These are phyloP conservation scores for Nestor notabilis DNA, from an alignment of 2,113 vertebrate species.

Conservation along the genomic window DNA sequence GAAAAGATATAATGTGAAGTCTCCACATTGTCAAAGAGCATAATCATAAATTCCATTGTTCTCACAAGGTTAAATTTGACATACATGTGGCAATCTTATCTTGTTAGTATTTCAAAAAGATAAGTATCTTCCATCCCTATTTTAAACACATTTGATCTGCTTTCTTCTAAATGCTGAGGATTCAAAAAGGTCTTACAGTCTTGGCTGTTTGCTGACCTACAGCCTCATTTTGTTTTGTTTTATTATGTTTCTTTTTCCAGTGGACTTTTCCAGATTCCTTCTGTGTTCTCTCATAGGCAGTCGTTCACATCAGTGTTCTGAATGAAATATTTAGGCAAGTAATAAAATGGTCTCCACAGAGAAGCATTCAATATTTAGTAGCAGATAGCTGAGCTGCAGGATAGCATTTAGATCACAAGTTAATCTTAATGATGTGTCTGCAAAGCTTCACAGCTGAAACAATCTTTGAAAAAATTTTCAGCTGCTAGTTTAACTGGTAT, in stretches of 20 bases:
- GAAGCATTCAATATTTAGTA: slow-evolving; percentile 39
- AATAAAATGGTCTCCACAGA: slow-evolving; percentile 1
- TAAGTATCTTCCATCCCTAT: background rate
- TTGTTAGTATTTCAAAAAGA: background rate
- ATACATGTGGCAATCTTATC: too few species aligned
- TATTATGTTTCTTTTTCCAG: background rate
- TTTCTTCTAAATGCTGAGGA: background rate
- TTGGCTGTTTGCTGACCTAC: background rate
- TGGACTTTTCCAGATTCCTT: background rate
- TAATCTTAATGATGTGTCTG: slow-evolving; percentile 21
- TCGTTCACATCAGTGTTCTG: background rate
- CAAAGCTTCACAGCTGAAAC: background rate
- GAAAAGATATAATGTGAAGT: background rate
- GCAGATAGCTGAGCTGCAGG: background rate
- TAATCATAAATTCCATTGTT: background rate
- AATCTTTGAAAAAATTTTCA: background rate
- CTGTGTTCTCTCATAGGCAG: background rate
- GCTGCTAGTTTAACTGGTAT: background rate
- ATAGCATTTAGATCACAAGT: slow-evolving; percentile 28
- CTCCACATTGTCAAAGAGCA: accelerated
- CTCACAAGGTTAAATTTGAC: background rate
- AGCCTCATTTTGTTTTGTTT: background rate
- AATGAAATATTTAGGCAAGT: slow-evolving; percentile 36
- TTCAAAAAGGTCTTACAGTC: background rate
- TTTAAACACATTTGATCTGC: background rate